These are phyloP conservation scores for Haemorhous mexicanus DNA, from an alignment of 2,113 vertebrate genomes.

Conservation along the genomic window DNA sequence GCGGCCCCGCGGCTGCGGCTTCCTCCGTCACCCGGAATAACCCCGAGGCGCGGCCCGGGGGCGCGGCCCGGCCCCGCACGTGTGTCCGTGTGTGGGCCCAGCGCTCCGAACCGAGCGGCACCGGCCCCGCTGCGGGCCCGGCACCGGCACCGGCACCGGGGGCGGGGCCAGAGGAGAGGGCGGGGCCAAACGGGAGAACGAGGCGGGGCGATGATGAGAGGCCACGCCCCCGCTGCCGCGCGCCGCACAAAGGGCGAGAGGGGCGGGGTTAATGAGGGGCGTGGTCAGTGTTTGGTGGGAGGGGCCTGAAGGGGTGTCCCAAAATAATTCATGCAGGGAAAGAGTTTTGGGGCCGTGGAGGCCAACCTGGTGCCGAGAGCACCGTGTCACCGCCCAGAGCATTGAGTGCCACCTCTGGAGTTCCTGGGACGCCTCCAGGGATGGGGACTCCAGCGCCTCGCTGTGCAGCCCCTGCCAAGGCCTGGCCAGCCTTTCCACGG, in stretches of 20 bases:
- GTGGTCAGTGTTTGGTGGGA: accelerated
- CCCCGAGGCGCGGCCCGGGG: not conserved
- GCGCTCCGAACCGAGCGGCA: not conserved
- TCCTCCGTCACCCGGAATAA: constrained; percentile 30
- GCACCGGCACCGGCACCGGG: not conserved
- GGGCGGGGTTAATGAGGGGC: not conserved
- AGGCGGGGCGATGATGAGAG: accelerated
- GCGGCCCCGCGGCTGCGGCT: not conserved
- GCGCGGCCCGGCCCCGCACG: not conserved
- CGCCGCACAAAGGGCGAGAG: not conserved
- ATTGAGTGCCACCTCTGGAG: accelerated
- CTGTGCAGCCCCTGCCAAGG: not conserved
- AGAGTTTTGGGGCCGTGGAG: accelerated
- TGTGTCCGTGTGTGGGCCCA: not conserved
- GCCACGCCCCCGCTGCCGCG: not conserved
- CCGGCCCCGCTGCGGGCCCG: not conserved
- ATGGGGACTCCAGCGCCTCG: not conserved
- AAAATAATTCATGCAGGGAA: not conserved
- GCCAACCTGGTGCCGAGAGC: accelerated
- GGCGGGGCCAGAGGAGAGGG: not conserved
- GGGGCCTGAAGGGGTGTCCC: not conserved
- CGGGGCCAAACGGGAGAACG: accelerated
- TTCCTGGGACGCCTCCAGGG: not conserved
- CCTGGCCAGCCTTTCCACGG: not conserved
- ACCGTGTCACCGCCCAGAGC: not conserved